These are phyloP conservation scores for Bombus fervidus DNA, from an alignment of 1,140 invertebrate species.

Conservation along the genomic window DNA sequence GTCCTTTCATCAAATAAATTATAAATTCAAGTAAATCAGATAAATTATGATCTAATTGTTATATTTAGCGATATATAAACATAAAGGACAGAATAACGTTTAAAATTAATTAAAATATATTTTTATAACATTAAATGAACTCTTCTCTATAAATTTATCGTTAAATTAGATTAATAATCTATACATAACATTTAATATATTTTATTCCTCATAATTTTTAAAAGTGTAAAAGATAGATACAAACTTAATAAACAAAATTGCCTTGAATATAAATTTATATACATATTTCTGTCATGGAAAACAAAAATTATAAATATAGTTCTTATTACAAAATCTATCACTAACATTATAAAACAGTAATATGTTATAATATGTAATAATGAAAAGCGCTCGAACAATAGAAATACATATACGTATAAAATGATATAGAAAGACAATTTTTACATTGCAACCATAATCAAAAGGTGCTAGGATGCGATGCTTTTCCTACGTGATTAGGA, in stretches of 20 bases:
- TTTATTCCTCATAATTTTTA: background rate
- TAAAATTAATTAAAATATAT: background rate
- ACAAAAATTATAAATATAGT: background rate
- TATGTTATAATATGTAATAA: background rate
- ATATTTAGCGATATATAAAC: background rate
- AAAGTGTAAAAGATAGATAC: background rate
- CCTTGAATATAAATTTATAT: background rate
- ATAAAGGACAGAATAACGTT: background rate
- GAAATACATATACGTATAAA: background rate
- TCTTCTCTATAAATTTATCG: background rate
- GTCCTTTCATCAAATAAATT: background rate
- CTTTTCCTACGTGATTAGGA: background rate
- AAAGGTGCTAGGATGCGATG: background rate
- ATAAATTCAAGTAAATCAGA: background rate
- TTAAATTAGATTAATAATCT: background rate
- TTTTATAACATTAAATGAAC: background rate
- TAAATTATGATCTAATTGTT: background rate
- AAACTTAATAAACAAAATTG: background rate
- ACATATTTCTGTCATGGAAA: background rate
- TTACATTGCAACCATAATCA: background rate
- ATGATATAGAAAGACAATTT: background rate
- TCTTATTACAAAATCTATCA: background rate
- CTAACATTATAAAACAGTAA: background rate
- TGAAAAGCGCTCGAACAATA: background rate
- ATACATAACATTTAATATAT: background rate